Evolutionary conservation across 2,797 vertebrate genomes (phyloP), one percentile per base, ranked within the genome.

Genomic region (Lagodon rhomboides): DNA sequence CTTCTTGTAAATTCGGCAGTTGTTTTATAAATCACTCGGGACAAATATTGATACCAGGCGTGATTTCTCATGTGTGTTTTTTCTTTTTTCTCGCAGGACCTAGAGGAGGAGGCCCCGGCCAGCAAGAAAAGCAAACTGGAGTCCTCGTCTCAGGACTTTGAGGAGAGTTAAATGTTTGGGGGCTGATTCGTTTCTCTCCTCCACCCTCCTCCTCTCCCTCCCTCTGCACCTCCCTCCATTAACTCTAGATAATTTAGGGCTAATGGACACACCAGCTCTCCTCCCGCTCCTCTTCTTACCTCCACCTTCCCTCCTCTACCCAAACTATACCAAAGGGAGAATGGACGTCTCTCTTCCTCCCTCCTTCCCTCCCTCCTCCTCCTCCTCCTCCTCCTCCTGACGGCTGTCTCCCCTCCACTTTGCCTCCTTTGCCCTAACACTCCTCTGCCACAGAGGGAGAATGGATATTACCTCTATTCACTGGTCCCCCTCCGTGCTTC

Each of bases 71-170:
- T 44, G 15, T 44, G 10, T 44, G 15, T 16, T 6, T 44, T 44
- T 25, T 46, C 34, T 7, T 54, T 54, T n/a, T n/a, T 30, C 30
- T 44, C 41, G 1, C 10, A 99, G 98, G 98, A 99, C 92, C 95
- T 95, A 89, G 97, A 98, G 93, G 94, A 93, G 41, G 98, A 97
- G 86, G 94, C 88, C 67, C 97, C 97, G 3, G 96, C 97, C 91
- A 96, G 91, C 83, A 98, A 99, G 96, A 98, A 98, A 92, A 95
- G 95, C 95, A 98, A 99, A 96, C 91, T 93, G 94, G 98, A 99
- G 93, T 94, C 96, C 89, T 95, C 97, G 68, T 97, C 97, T 92
- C 97, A 96, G 95, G 97, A 95, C 85, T 94, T 96, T 73, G 97
- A 98, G 90, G 97, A 97, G 93, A 97, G 97, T 95, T 98, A 97